Base-by-base conservation (phyloP, 2,797 vertebrate species). In the Oreortyx pictus region DNA sequence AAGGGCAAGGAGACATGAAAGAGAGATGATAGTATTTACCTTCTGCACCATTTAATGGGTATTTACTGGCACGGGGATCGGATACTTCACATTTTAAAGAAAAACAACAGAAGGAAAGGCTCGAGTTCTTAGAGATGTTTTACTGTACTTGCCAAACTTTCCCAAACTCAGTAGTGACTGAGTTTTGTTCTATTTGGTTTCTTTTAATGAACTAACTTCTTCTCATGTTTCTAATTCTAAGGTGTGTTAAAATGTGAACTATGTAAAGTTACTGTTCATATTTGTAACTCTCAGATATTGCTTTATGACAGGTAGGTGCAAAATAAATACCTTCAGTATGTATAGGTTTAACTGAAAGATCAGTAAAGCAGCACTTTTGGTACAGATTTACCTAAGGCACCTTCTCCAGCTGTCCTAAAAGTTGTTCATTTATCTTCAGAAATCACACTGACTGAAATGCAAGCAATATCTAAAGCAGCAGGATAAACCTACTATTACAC, bases 1-100 rank as follows among this genome's bases (percentile, higher is more conserved):
- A 94, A 94, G 70, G 87, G 73, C 62, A 89, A 0, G 49, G n/a
- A 85, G 46, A 81, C 12, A 52, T 20, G 17, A 88, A 94, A 85
- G 22, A 68, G 82, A 83, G 89, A 73, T 66, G 5, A 86, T 6
- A 80, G 52, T 61, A 80, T 74, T 84, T 92, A 68, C 56, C 35
- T 81, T 73, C 57, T 93, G 27, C 29, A 71, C 57, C 4, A 71
- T 76, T 90, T 88, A 80, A 76, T 47, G 70, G 52, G 5, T 86
- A 72, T 59, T 89, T 91, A 81, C 22, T 73, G 59, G 43, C 39
- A 86, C 11, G 19, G 47, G 54, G 46, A 88, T 78, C 20, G 35
- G 18, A 20, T 84, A 81, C 18, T 89, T 80, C 68, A 44, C 7
- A 31, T 67, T 85, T 43, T 3, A 67, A 94, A 41, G 27, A 62